phyloP scores from a whole-genome alignment of 92 coral and sea anemone species.

The Parazoanthus atlanticus region DNA sequence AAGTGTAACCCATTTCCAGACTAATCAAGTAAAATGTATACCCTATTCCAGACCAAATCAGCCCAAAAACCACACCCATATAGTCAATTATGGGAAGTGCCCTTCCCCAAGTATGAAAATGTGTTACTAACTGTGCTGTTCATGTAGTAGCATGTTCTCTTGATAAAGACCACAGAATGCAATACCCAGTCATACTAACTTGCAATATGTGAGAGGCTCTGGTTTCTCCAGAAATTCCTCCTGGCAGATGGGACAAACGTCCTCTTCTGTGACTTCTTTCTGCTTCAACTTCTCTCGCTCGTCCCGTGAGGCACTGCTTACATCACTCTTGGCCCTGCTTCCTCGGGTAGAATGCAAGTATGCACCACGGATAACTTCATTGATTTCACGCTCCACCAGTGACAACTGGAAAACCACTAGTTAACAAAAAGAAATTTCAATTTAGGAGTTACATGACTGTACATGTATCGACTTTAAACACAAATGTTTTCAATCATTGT shows the following conservation, averaged over 20 bases:
- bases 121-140: no score
- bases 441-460: neutral
- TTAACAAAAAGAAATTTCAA: neutral
- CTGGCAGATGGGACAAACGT: constrained; percentile 98
- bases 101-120: no score
- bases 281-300: constrained; percentile 81
- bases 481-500: neutral
- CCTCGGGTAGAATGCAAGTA: constrained; percentile 56
- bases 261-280: constrained; percentile 84
- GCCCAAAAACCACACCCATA: no score
- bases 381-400: constrained; percentile 94
- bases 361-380: constrained; percentile 92
- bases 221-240: constrained; percentile 84
- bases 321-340: constrained; percentile 37
- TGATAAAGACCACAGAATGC: no score
- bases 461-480: neutral
- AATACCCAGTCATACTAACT: constrained; percentile 37
- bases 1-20: no score
- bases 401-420: constrained; percentile 92
- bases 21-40: no score
- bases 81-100: no score
- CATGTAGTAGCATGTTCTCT: no score
- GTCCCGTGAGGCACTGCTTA: constrained; percentile 44
- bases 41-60: no score
- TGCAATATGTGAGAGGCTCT: constrained; percentile 96